Conservation (phyloP, 2,113 vertebrate genomes). For the Thinocorus orbignyianus region DNA sequence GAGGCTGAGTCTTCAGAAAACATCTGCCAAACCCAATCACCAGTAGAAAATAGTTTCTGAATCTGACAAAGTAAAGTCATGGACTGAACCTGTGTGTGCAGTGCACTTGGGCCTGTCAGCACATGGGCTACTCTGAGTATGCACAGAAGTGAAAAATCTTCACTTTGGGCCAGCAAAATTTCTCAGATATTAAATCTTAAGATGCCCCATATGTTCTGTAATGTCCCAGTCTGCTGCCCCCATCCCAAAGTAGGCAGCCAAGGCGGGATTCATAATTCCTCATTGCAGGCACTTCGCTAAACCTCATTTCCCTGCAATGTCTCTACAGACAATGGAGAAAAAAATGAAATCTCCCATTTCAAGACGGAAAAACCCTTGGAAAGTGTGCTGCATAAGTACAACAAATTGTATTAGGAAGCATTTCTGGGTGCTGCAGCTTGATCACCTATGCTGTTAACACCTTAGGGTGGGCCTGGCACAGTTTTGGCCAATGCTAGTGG, state of each 20-base stretch:
- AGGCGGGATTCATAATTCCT: background rate
- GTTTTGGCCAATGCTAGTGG: background rate
- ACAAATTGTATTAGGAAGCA: background rate
- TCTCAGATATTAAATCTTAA: background rate
- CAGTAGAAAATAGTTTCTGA: background rate
- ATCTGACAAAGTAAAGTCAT: background rate
- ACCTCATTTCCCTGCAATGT: background rate
- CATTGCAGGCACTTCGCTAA: background rate
- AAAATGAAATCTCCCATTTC: background rate
- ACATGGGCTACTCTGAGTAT: background rate
- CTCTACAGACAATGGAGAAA: background rate
- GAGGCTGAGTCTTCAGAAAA: background rate
- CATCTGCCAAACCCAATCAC: constrained; percentile 1
- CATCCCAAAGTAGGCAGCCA: background rate
- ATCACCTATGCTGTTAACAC: background rate
- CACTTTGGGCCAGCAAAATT: background rate
- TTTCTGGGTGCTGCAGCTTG: background rate
- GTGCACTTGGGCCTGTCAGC: background rate
- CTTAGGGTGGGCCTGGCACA: background rate
- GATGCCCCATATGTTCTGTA: background rate
- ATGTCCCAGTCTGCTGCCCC: background rate
- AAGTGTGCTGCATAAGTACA: background rate
- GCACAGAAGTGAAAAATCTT: background rate
- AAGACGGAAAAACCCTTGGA: rapidly evolving
- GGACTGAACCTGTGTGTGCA: background rate